Percentiles rank a stretch among this genome's conserved stretches.
phyloP scores from a whole-genome alignment of 2,888 invertebrate species.

The Athalia rosae region DNA sequence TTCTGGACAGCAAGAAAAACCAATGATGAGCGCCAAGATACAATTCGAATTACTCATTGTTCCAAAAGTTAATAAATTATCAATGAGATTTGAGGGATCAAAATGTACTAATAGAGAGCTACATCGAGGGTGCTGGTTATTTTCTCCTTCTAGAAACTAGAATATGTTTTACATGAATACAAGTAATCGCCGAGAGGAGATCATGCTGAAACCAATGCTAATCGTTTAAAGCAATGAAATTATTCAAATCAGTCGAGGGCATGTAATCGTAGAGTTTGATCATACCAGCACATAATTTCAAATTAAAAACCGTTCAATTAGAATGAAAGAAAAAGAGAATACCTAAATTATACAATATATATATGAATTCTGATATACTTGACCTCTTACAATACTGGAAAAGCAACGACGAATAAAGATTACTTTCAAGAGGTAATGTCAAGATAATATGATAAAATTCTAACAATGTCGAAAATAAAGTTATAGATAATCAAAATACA shows the following conservation, averaged over 20 bases:
- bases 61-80: no score
- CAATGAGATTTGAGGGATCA: not conserved
- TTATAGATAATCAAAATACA: constrained; percentile 19
- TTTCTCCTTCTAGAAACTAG: not conserved
- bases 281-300: not conserved
- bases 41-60: no score
- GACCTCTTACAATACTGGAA: constrained; percentile 27
- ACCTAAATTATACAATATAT: constrained; percentile 2
- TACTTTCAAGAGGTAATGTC: not conserved
- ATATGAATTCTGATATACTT: constrained; percentile 19
- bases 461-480: constrained; percentile 14
- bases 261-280: constrained; percentile 25
- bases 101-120: not conserved
- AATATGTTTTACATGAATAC: constrained; percentile 14
- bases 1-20: no score
- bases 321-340: constrained; percentile 11
- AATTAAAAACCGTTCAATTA: constrained; percentile 18
- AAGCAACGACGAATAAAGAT: constrained; percentile 21
- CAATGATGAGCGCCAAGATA: no score
- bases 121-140: not conserved
- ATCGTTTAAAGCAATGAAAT: constrained; percentile 27
- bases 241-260: constrained; percentile 31
- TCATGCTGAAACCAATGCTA: constrained; percentile 7
- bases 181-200: constrained; percentile 14
- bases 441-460: not conserved